These are phyloP conservation scores for Microctonus brassicae DNA, from an alignment of 2,888 invertebrate genomes.

Conservation along the genomic window DNA sequence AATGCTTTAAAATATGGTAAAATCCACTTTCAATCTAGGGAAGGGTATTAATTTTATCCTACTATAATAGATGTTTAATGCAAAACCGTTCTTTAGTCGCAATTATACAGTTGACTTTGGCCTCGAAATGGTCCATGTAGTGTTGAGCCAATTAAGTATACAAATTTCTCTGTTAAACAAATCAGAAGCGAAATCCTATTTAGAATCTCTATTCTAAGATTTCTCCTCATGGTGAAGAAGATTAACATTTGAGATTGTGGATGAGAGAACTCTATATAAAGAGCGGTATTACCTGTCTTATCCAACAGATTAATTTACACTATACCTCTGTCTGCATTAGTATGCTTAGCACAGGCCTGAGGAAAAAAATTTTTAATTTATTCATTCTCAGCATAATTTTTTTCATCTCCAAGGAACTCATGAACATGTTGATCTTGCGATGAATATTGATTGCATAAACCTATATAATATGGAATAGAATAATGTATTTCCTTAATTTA, in stretches of 20 bases:
- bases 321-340: too few species aligned
- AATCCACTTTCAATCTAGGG: not conserved
- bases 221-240: not conserved
- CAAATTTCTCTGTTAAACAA: not conserved
- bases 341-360: too few species aligned
- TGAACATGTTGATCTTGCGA: too few species aligned
- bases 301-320: not conserved
- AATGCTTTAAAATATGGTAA: not conserved
- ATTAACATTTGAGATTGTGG: not conserved
- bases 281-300: not conserved
- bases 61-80: not conserved
- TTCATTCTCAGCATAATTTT: too few species aligned
- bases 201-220: not conserved
- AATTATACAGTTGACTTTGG: not conserved
- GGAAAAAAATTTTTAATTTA: too few species aligned
- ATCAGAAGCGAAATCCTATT: not conserved
- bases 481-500: too few species aligned
- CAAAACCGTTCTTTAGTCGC: not conserved
- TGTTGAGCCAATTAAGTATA: not conserved
- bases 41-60: not conserved
- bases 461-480: too few species aligned
- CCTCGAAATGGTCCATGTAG: not conserved
- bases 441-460: too few species aligned
- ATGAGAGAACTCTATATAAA: not conserved
- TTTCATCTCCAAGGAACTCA: too few species aligned